Evolutionary conservation across 2,888 invertebrate species (phyloP), one percentile per base, ranked within the genome.

Genomic region (Acanthosoma haemorrhoidale): DNA sequence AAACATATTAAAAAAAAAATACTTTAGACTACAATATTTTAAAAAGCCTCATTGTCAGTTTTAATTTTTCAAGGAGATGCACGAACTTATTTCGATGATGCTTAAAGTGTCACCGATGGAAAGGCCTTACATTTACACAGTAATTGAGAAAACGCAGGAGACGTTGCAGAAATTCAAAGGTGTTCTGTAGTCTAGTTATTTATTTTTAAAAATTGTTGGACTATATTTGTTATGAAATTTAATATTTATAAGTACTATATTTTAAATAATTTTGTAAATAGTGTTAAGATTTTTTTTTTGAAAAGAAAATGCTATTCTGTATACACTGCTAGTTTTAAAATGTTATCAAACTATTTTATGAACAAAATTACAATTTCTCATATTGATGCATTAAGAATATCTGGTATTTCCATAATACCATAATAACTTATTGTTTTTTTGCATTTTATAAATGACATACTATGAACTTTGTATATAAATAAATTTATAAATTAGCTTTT

Each of bases 71-170:
- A 78, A 88, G 86, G 87, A 87, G 73, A 81, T 91, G 78, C 86
- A 89, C 73, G 86, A 88, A 71, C 80, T 90, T 71, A 87, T 91
- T 71, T 78, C 83, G 57, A 87, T 83, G 71, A 87, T 91, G 85
- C 80, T 92, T 72, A 86, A 87, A 77, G 86, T 88, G n/a, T 88
- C 89, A 80, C 86, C 88, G 29, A 84, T 86, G 82, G 89, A 90
- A 78, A 82, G 92, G 74, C 91, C 91, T 8, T 91, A 87, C 75
- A 86, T 91, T 73, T 87, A 90, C 76, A 86, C 85, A 76, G 86
- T 91, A 6, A 86, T 90, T 72, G 85, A 86, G 75, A 85, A 82
- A 77, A 81, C 85, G 16, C 75, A 75, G 31, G 75, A 75, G 18
- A 59, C 70, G 15, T 59, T 73, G 3, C 67, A 69, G 29, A 70